Evolutionary conservation across 2,113 vertebrate species (phyloP).

Genomic region (Picathartes gymnocephalus): DNA sequence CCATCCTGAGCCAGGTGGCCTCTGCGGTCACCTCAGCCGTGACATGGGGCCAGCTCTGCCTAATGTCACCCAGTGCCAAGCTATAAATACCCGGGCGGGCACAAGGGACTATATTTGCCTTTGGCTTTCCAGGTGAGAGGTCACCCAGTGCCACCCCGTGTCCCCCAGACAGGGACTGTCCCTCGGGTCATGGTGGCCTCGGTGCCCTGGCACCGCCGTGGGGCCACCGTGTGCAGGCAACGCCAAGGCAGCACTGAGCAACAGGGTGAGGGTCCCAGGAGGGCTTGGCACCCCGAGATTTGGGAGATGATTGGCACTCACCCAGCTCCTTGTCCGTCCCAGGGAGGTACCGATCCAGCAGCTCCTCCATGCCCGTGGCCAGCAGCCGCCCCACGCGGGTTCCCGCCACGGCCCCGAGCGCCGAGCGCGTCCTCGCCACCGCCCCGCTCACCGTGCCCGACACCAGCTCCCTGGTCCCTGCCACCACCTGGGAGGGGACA

Average conservation of each 20-base stretch:
- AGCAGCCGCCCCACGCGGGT: slow-evolving; percentile 80
- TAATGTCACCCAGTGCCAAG: neutral
- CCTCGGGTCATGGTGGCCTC: rapidly evolving
- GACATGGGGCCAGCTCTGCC: neutral
- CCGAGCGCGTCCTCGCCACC: slow-evolving; percentile 74
- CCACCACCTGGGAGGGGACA: slow-evolving; percentile 75
- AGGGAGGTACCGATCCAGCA: slow-evolving; percentile 83
- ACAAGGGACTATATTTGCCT: neutral
- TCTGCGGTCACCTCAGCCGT: neutral
- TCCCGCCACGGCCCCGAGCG: slow-evolving; percentile 70
- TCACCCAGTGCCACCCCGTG: neutral
- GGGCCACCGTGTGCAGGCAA: rapidly evolving
- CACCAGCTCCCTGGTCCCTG: slow-evolving; percentile 76
- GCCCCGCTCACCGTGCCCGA: slow-evolving; percentile 68
- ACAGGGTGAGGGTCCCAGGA: rapidly evolving
- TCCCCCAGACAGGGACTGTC: neutral
- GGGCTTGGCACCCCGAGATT: neutral
- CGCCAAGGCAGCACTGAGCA: rapidly evolving
- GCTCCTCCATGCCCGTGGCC: slow-evolving; percentile 78
- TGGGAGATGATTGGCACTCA: slow-evolving; percentile 44
- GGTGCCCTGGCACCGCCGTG: neutral
- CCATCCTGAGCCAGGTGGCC: neutral
- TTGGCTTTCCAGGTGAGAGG: slow-evolving; percentile 53
- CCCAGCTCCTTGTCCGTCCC: slow-evolving; percentile 73
- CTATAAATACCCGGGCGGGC: neutral